Percentiles rank a stretch among this genome's conserved stretches.
These are phyloP conservation scores for Halcyon leucocephala DNA, from an alignment of 2,797 vertebrate genomes.

Conservation along the genomic window DNA sequence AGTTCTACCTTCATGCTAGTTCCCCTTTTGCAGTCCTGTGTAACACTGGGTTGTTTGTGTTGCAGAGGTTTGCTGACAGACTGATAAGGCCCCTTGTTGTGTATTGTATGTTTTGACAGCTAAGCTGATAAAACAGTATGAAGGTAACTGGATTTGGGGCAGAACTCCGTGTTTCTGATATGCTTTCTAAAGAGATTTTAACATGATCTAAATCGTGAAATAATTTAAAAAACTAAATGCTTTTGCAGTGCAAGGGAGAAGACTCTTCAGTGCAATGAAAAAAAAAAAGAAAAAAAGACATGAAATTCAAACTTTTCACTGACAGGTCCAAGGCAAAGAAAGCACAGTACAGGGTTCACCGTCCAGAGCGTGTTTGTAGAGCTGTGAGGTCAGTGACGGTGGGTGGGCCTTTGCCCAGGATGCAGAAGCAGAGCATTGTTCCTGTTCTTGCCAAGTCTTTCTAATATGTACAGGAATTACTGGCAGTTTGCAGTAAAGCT, in stretches of 20 bases:
- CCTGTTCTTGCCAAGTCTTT: neutral
- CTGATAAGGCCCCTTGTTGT: neutral
- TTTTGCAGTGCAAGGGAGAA: neutral
- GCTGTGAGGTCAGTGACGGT: neutral
- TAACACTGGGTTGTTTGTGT: neutral
- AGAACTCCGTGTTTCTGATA: neutral
- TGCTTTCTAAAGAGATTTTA: neutral
- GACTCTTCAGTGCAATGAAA: neutral
- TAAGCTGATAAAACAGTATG: neutral
- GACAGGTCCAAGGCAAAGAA: neutral
- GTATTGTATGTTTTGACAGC: neutral
- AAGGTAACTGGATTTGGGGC: neutral
- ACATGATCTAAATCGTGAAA: neutral
- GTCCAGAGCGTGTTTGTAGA: fast-evolving
- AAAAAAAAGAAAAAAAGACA: neutral
- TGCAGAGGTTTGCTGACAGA: neutral
- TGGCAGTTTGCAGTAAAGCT: neutral
- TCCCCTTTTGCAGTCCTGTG: neutral
- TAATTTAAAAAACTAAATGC: neutral
- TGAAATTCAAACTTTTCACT: neutral
- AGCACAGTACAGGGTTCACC: neutral
- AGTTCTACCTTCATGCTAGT: neutral
- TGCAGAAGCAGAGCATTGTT: neutral
- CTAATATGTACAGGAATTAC: neutral
- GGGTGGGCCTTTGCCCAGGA: neutral